Evolutionary conservation across 2,797 vertebrate genomes (phyloP).

Genomic region (Halcyon badia): DNA sequence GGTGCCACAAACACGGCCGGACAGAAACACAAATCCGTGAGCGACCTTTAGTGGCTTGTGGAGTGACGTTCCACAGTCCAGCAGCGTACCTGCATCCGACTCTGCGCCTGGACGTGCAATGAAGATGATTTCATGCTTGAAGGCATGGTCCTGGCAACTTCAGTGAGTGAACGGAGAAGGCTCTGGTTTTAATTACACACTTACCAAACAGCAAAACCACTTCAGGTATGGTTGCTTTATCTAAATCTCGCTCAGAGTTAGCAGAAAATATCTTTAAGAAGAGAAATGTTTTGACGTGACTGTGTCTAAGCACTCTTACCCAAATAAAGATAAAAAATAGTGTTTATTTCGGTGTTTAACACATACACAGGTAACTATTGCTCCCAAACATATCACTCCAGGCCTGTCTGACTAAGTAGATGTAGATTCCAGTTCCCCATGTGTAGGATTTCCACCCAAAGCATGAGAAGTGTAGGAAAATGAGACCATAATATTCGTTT

Average conservation of each 20-base stretch:
- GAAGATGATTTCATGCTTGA: fast-evolving
- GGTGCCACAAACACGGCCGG: fast-evolving
- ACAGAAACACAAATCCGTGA: fast-evolving
- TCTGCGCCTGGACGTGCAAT: neutral
- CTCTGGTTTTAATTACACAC: neutral
- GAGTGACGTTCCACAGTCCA: fast-evolving
- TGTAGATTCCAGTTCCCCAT: neutral
- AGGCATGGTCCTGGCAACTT: fast-evolving
- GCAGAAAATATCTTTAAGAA: neutral
- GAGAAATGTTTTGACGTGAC: neutral
- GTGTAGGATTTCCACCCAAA: neutral
- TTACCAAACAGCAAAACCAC: fast-evolving
- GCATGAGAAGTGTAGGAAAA: neutral
- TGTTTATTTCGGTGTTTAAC: neutral
- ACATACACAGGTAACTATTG: neutral
- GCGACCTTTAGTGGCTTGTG: fast-evolving
- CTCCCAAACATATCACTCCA: neutral
- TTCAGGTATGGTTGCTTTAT: neutral
- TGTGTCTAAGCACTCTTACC: neutral
- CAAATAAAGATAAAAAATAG: neutral
- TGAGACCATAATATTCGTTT: neutral
- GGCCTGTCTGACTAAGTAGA: neutral
- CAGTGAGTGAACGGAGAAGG: neutral
- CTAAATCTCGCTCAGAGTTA: neutral
- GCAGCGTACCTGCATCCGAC: fast-evolving